Conservation (phyloP, 2,113 vertebrate genomes). For the Okapia johnstoni region DNA sequence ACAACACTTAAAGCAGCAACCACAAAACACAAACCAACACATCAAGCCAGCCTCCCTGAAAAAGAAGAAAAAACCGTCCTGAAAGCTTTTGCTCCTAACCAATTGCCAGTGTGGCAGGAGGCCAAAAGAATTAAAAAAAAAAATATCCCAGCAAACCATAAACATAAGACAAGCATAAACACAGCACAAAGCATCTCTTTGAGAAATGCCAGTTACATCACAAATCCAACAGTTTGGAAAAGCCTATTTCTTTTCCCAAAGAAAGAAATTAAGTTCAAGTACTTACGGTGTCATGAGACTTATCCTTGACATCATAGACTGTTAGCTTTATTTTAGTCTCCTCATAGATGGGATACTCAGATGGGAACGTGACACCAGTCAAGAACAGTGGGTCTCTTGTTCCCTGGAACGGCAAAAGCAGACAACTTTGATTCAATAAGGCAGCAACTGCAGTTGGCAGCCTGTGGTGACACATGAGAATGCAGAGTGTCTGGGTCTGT, state of each 20-base stretch:
- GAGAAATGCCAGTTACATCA: background rate
- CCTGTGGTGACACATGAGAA: background rate
- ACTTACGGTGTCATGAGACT: constrained; percentile 93
- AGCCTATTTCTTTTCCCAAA: background rate
- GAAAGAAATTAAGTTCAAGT: constrained; percentile 39
- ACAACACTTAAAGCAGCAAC: background rate
- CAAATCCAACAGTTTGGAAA: background rate
- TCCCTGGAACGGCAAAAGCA: constrained; percentile 86
- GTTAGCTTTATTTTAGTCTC: constrained; percentile 95
- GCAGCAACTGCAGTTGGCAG: constrained; percentile 78
- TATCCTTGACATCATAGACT: constrained; percentile 97
- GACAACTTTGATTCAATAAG: constrained; percentile 76
- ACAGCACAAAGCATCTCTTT: background rate
- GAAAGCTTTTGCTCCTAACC: background rate
- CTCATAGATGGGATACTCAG: constrained; percentile 91
- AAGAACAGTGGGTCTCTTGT: constrained; percentile 96
- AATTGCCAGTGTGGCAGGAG: background rate
- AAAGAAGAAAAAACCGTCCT: constrained; percentile 9
- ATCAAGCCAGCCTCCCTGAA: background rate
- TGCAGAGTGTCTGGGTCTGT: background rate
- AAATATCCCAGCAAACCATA: background rate
- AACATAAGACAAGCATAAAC: background rate
- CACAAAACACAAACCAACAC: background rate
- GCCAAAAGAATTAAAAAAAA: background rate
- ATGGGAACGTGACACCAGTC: constrained; percentile 94